Evolutionary conservation across 2,113 vertebrate species (phyloP).

Genomic region (Gallinago media): DNA sequence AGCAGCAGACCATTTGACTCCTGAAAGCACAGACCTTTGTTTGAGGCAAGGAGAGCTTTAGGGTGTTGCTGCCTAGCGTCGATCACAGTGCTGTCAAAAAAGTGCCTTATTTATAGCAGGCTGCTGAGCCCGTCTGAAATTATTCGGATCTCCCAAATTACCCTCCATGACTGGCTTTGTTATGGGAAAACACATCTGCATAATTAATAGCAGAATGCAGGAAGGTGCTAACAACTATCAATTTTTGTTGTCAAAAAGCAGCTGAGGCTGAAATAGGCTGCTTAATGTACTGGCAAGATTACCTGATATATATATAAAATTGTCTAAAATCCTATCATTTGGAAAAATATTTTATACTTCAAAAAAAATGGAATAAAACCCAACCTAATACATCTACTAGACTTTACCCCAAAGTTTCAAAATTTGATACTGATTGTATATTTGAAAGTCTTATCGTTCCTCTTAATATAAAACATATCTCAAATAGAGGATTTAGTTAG

Average conservation of each 20-base stretch:
- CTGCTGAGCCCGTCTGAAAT: slow-evolving; percentile 41
- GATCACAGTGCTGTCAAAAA: background rate
- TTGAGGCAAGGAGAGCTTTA: background rate
- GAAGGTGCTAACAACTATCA: slow-evolving; percentile 44
- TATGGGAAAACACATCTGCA: slow-evolving; percentile 15
- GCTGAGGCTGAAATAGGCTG: background rate
- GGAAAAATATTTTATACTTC: background rate
- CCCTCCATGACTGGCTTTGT: slow-evolving; percentile 6
- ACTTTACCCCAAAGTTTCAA: background rate
- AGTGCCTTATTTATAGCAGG: slow-evolving; percentile 48
- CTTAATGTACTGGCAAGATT: background rate
- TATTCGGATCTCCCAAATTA: slow-evolving; percentile 18
- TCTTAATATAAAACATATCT: background rate
- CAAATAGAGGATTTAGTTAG: background rate
- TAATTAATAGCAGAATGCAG: slow-evolving; percentile 45
- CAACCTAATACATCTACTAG: background rate
- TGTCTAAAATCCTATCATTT: background rate
- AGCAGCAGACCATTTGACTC: background rate
- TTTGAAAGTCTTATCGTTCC: too few relatives aligned
- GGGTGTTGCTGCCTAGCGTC: background rate
- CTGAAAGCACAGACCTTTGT: background rate
- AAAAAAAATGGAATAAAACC: background rate
- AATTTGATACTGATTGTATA: background rate
- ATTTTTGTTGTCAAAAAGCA: slow-evolving; percentile 38
- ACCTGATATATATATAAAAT: background rate